Evolutionary conservation across 2,113 vertebrate genomes (phyloP).

Genomic region (Rutilus rutilus): DNA sequence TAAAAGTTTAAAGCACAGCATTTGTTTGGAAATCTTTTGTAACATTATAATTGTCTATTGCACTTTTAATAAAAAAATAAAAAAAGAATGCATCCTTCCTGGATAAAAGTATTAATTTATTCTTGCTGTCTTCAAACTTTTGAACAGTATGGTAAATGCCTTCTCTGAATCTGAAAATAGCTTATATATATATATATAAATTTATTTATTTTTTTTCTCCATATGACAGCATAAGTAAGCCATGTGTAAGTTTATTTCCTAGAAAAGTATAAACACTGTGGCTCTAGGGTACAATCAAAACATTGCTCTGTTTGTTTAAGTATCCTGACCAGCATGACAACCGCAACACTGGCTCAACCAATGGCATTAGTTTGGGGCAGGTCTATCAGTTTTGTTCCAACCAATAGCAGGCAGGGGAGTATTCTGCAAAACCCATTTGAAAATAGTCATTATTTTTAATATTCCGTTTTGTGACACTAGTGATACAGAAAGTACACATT

Average conservation of each 20-base stretch:
- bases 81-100: background rate
- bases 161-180: background rate
- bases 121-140: background rate
- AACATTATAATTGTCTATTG: background rate
- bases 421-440: background rate
- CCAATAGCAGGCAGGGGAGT: background rate
- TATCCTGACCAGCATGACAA: background rate
- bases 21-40: background rate
- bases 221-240: background rate
- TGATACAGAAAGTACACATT: conserved; percentile 4
- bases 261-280: conserved; percentile 8
- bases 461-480: background rate
- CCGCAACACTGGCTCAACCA: background rate
- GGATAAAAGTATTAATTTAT: background rate
- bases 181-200: background rate
- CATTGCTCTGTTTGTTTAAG: conserved; percentile 15
- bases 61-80: background rate
- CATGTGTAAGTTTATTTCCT: background rate
- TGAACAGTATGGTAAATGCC: background rate
- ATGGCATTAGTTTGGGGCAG: background rate
- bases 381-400: background rate
- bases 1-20: background rate
- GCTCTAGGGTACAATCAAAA: conserved; percentile 11
- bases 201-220: no score
- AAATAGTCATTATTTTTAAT: background rate